A percentile compares a stretch with the other conserved stretches of the same genome.
Conservation (phyloP, 1,140 invertebrate genomes). For the Drosophila sp. region DNA sequence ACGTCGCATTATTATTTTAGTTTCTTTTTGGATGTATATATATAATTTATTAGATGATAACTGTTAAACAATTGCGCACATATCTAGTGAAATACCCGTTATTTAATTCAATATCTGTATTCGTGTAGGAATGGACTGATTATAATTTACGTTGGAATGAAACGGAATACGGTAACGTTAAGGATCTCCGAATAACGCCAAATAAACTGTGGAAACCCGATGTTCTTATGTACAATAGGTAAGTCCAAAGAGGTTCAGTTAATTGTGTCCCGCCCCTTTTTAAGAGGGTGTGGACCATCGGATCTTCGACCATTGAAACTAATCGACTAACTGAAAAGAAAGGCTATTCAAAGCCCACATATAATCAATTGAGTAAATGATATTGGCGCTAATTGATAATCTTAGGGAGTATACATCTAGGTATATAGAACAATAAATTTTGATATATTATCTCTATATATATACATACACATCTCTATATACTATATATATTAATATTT, state of each 20-base stretch:
- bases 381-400: conserved; percentile 43
- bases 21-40: conserved; percentile 32
- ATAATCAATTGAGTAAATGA: conserved; percentile 33
- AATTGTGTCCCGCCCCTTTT: neutral
- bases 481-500: neutral
- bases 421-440: conserved; percentile 21
- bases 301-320: neutral
- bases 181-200: conserved; percentile 96
- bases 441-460: conserved; percentile 7
- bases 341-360: conserved; percentile 35
- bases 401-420: conserved; percentile 58
- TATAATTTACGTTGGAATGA: conserved; percentile 98
- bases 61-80: conserved; percentile 8
- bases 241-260: conserved; percentile 79
- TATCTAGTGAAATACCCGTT: conserved; percentile 25
- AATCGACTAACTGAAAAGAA: conserved; percentile 42
- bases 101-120: conserved; percentile 12
- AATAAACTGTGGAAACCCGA: conserved; percentile 99
- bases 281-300: conserved; percentile 5
- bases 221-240: conserved; percentile 99
- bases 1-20: conserved; percentile 68
- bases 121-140: conserved; percentile 96
- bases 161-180: conserved; percentile 96
- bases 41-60: conserved; percentile 34
- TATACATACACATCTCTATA: neutral